Base-by-base conservation (phyloP, 2,888 invertebrate species). In the Aspidiotus rigidus region DNA sequence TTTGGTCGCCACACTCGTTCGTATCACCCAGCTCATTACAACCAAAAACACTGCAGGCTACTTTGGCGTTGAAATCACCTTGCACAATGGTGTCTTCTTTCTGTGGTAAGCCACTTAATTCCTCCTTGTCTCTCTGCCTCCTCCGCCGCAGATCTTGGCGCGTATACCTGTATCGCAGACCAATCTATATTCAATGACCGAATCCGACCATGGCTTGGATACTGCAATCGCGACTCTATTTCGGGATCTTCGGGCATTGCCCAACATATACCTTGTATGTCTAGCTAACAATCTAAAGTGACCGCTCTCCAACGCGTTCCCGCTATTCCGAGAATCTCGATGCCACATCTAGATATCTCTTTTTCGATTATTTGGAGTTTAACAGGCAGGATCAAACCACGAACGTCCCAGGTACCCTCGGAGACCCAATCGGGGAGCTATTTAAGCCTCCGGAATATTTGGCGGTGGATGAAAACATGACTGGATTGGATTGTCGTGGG, bases 1-100 rank as follows among this genome's bases (percentile, higher is more conserved):
- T 44, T 44, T 44, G 49, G 49, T 44, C 49, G 49, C 49, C 11
- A 44, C 49, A 44, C 49, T 44, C 49, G 49, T 44, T 44, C 49
- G 9, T 44, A 11, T 44, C 49, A 10, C 49, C 49, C 11, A 11
- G 49, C 8, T 11, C 49, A 44, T 44, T 10, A 11, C 49, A 44
- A 11, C 49, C 49, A 11, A 10, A 8, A 44, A 44, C 49, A 44
- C 49, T 44, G 49, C 49, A 44, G 49, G 49, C 8, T 1, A 49
- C 2, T 6, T 49, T 49, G 3, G 49, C 49, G 49, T 49, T 49
- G 49, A 49, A 49, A 6, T 49, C 49, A 3, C 49, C 49, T 6
- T 49, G 49, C 2, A 49, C 11, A 49, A 49, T 49, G 49, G 49
- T 49, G 49, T 3, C 3, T 1, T 49, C 6, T 2, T 6, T 6